These are phyloP conservation scores for Stenchaetothrips biformis DNA, from an alignment of 2,888 invertebrate species.

Conservation along the genomic window DNA sequence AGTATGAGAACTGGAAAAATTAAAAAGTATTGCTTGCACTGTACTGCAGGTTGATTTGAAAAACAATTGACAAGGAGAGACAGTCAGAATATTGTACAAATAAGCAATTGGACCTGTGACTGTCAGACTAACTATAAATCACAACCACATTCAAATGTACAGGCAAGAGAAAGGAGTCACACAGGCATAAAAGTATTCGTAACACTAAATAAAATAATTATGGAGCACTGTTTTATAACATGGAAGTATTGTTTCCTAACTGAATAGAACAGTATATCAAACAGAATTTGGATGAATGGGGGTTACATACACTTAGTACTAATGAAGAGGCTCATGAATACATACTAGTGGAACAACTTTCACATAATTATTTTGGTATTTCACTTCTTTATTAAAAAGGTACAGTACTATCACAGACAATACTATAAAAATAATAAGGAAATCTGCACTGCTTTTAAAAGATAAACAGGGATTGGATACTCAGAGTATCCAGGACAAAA, in stretches of 20 bases:
- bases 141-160: background rate
- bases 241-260: background rate
- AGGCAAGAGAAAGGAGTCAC: background rate
- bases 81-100: no score
- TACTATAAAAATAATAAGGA: background rate
- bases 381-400: background rate
- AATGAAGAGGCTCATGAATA: background rate
- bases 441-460: background rate
- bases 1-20: no score
- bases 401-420: conserved; percentile 8
- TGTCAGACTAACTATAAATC: background rate
- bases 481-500: no score
- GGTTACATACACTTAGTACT: no score
- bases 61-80: no score
- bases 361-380: background rate
- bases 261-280: background rate
- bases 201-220: background rate
- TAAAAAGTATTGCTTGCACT: background rate
- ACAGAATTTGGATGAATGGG: background rate
- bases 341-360: background rate
- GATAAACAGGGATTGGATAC: background rate
- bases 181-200: background rate
- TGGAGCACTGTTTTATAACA: background rate
- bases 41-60: background rate
- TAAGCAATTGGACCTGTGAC: no score